These are phyloP conservation scores for Hololepta plana DNA, from an alignment of 2,888 invertebrate genomes.

Conservation along the genomic window DNA sequence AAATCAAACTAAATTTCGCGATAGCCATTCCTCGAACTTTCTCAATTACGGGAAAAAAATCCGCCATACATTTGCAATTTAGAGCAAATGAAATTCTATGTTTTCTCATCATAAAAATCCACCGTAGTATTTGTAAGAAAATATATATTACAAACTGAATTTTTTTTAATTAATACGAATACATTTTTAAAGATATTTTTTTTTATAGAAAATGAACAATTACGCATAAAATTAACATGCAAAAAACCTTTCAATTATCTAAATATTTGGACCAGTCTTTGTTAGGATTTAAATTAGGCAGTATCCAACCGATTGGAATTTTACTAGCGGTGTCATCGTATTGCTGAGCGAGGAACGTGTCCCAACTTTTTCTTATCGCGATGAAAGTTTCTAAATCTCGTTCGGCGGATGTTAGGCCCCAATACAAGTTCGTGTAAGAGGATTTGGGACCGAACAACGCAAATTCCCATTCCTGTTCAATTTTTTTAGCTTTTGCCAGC, in stretches of 20 bases:
- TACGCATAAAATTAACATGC: too few species aligned
- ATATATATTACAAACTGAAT: too few species aligned
- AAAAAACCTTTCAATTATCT: constrained; percentile 9
- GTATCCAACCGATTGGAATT: constrained; percentile 55
- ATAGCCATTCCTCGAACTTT: too few species aligned
- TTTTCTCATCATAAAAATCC: too few species aligned
- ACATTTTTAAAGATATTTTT: too few species aligned
- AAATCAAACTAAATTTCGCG: too few species aligned
- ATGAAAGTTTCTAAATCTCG: constrained; percentile 28
- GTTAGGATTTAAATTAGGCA: constrained; percentile 29
- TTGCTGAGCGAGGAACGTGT: constrained; percentile 31
- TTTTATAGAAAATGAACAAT: too few species aligned
- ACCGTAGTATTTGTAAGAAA: too few species aligned
- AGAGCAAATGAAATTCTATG: too few species aligned
- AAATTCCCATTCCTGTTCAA: constrained; percentile 35
- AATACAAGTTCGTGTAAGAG: constrained; percentile 12
- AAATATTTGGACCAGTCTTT: constrained; percentile 20
- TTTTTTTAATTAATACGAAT: too few species aligned
- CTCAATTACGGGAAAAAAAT: too few species aligned
- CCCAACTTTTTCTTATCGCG: constrained; percentile 31
- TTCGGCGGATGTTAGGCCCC: constrained; percentile 25
- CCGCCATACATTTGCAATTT: too few species aligned
- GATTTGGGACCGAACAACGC: constrained; percentile 36
- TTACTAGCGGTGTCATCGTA: constrained; percentile 32
- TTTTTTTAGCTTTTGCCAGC: constrained; percentile 25